Evolutionary conservation across 2,888 invertebrate genomes (phyloP).

Genomic region (Apodemia mormo): DNA sequence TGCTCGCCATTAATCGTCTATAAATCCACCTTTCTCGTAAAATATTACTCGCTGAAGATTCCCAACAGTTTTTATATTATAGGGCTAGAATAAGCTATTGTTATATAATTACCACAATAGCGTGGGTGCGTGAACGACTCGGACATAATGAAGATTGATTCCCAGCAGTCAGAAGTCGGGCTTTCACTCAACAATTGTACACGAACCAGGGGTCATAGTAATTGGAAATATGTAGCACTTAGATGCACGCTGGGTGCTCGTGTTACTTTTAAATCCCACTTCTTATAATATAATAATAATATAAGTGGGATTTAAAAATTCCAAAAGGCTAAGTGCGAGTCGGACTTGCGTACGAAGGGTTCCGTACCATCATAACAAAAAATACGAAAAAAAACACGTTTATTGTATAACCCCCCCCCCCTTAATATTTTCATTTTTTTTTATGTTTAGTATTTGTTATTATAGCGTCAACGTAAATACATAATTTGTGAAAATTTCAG

Average conservation of each 20-base stretch:
- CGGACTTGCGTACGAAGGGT: too few species aligned
- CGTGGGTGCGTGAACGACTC: conserved; percentile 38
- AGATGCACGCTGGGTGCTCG: neutral
- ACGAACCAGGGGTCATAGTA: conserved; percentile 11
- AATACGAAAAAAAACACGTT: too few species aligned
- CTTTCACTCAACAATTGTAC: conserved; percentile 43
- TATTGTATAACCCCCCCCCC: too few species aligned
- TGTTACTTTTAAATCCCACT: neutral
- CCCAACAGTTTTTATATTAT: conserved; percentile 4
- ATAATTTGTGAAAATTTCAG: too few species aligned
- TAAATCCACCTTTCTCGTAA: neutral
- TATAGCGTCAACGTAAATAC: too few species aligned
- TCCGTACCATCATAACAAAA: too few species aligned
- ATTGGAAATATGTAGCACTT: conserved; percentile 17
- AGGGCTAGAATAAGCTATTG: conserved; percentile 30
- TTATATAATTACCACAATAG: conserved; percentile 36
- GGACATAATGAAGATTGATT: conserved; percentile 49
- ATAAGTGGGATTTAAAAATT: too few species aligned
- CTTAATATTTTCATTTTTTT: too few species aligned
- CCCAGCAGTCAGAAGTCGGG: conserved; percentile 39
- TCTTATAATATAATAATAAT: too few species aligned
- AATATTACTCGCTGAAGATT: conserved; percentile 13
- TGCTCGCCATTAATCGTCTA: neutral
- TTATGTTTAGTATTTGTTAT: too few species aligned
- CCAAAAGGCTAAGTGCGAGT: too few species aligned